Conservation (phyloP, 2,888 invertebrate genomes). For the Allophyes oxyacanthae region DNA sequence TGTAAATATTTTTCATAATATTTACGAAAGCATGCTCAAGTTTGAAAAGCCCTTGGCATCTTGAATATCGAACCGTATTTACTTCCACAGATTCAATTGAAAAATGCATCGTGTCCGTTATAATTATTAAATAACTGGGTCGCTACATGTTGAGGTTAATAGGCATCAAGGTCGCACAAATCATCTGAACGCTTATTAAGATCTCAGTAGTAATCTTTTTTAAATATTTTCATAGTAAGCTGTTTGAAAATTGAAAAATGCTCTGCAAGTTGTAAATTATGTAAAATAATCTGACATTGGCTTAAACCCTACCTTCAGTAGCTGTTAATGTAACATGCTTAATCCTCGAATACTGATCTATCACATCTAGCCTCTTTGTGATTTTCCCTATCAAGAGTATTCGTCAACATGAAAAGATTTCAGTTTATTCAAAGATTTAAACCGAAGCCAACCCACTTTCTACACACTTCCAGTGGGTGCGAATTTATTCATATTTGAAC, state of each 20-base stretch:
- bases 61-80: constrained; percentile 50
- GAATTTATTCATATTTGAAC: constrained; percentile 23
- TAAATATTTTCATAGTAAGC: constrained; percentile 8
- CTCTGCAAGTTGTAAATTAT: neutral
- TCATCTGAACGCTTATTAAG: constrained; percentile 44
- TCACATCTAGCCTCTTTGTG: too few species aligned
- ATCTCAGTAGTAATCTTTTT: constrained; percentile 19
- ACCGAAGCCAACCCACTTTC: constrained; percentile 4
- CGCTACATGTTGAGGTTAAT: constrained; percentile 70
- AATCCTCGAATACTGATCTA: too few species aligned
- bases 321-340: too few species aligned
- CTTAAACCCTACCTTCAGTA: too few species aligned
- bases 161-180: constrained; percentile 67
- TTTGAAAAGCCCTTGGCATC: constrained; percentile 34
- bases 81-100: constrained; percentile 66
- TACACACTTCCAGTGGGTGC: constrained; percentile 5
- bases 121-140: constrained; percentile 71
- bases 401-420: constrained; percentile 5
- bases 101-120: constrained; percentile 67
- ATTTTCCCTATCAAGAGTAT: neutral
- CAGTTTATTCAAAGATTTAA: constrained; percentile 4
- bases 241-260: neutral
- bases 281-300: too few species aligned
- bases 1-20: constrained; percentile 14
- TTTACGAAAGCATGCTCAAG: constrained; percentile 1